phyloP scores from a whole-genome alignment of 1,140 invertebrate genomes.

The Matsumurasca onukii region DNA sequence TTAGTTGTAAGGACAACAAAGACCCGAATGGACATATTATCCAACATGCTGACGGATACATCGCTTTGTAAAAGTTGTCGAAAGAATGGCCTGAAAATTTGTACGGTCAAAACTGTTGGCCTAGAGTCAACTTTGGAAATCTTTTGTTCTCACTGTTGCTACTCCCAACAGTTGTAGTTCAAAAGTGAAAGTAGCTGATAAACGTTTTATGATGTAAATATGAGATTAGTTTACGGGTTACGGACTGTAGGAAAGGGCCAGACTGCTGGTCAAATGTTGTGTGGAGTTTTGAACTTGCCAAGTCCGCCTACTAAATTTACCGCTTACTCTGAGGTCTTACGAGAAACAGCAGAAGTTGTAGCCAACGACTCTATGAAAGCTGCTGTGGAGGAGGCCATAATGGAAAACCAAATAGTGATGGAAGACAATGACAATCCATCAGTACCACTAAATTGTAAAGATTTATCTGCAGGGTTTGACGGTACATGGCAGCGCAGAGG shows the following conservation, averaged over 20 bases:
- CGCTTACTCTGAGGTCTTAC: slow-evolving; percentile 2
- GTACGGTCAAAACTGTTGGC: too few relatives aligned
- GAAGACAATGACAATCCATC: background rate
- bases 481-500: slow-evolving; percentile 34
- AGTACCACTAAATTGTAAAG: background rate
- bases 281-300: slow-evolving; percentile 33
- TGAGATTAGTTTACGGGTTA: too few relatives aligned
- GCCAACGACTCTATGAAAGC: slow-evolving; percentile 26
- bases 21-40: too few relatives aligned
- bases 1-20: too few relatives aligned
- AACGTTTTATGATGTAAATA: slow-evolving; percentile 34
- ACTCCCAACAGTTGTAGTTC: too few relatives aligned
- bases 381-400: slow-evolving; percentile 19
- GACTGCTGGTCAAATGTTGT: slow-evolving; percentile 30
- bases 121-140: too few relatives aligned
- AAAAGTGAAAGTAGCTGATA: too few relatives aligned
- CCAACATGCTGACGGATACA: too few relatives aligned
- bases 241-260: slow-evolving; percentile 28
- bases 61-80: too few relatives aligned
- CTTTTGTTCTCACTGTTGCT: too few relatives aligned
- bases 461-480: slow-evolving; percentile 35
- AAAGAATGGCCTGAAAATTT: too few relatives aligned
- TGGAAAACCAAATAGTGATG: slow-evolving; percentile 15
- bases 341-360: slow-evolving; percentile 18
- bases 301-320: slow-evolving; percentile 30